Evolutionary conservation across 2,797 vertebrate genomes (phyloP), one percentile per base, ranked within the genome.

Genomic region (Pagetopsis macropterus): DNA sequence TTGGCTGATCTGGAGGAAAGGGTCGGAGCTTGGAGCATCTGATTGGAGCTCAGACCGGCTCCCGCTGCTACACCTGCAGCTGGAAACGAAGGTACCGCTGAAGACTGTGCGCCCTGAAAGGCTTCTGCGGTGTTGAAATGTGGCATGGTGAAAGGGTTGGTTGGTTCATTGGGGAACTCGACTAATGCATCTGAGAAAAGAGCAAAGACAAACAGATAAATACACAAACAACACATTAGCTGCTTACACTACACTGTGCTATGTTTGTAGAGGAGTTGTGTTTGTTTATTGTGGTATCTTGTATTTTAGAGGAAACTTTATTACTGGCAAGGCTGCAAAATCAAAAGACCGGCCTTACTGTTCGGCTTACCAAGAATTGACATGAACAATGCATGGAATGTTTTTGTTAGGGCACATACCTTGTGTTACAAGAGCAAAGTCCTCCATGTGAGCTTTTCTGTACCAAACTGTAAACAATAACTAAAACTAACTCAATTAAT

Each of bases 131-230:
- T 2, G 79, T 16, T 69, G 69, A 85, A 78, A 33, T 79, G 64
- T 45, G 89, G 87, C 85, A 76, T 76, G 48, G 33, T 23, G 65
- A 83, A 87, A 8, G 64, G 2, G 9, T 81, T 86, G 60, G 9
- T 9, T 3, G 71, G 58, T 57, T 89, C 72, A 31, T 21, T 16
- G 62, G 84, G 11, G 41, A 69, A 51, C 1, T 56, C 64, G 0
- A 0, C 51, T 9, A 91, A 16, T 1, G 88, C 78, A 9, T 92
- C 93, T 93, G 65, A 55, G 51, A 40, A 57, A 58, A 61, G 8
- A 78, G 33, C 1, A 60, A 57, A 52, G 14, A 65, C 13, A 56
- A 16, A 14, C 5, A 56, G n/a, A 66, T 23, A 62, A 33, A 46
- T 0, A n/a, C 17, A 45, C 17, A 9, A 55, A 46, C 6, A 12